Percentiles rank a stretch among this genome's conserved stretches.
phyloP scores from a whole-genome alignment of 2,797 vertebrate genomes.

The Mormyrus hasselquistii region DNA sequence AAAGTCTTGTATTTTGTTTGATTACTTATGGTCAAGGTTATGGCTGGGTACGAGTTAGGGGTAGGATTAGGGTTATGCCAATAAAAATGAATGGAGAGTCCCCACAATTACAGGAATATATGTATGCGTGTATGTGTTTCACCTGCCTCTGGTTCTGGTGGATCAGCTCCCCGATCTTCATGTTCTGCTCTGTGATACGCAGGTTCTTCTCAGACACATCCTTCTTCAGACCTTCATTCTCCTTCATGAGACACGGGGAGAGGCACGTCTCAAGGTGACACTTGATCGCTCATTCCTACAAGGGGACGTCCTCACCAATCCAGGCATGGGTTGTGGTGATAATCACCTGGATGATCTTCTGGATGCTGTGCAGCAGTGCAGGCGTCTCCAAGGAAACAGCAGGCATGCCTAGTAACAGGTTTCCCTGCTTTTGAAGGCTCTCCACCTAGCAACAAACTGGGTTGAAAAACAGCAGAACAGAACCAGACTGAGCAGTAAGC shows the following conservation, averaged over 20 bases:
- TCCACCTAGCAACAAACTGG: constrained; percentile 65
- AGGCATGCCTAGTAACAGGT: constrained; percentile 62
- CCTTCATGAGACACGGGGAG: constrained; percentile 54
- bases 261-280: neutral
- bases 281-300: neutral
- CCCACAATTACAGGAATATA: neutral
- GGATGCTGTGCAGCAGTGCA: constrained; percentile 90
- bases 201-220: constrained; percentile 90
- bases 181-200: constrained; percentile 90
- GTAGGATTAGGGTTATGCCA: neutral
- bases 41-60: neutral
- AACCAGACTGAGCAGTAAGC: neutral
- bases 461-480: neutral
- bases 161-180: constrained; percentile 86
- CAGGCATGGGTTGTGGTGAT: neutral
- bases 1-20: neutral
- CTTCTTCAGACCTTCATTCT: constrained; percentile 92
- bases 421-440: constrained; percentile 72
- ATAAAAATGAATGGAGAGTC: neutral
- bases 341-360: constrained; percentile 85
- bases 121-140: neutral
- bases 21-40: neutral
- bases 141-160: constrained; percentile 89
- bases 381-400: constrained; percentile 86
- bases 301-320: neutral